These are phyloP conservation scores for Dendrolimus pini DNA, from an alignment of 2,888 invertebrate genomes.

Conservation along the genomic window DNA sequence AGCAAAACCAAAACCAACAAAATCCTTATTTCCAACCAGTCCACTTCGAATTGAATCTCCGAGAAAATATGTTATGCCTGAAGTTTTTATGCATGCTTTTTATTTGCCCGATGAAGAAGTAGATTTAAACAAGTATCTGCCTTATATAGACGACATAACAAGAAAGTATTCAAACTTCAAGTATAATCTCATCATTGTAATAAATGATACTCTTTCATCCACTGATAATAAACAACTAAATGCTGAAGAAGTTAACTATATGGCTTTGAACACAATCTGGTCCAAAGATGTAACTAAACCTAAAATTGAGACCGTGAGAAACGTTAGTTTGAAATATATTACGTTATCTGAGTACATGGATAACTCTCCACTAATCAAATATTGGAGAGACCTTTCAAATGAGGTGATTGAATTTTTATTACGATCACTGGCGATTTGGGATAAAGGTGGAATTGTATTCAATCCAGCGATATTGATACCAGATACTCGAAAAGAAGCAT, in stretches of 20 bases:
- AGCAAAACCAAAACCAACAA: constrained; percentile 20
- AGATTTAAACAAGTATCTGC: constrained; percentile 38
- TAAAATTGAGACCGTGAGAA: constrained; percentile 17
- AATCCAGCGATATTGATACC: constrained; percentile 50
- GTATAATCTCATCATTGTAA: constrained; percentile 44
- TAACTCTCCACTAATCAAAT: constrained; percentile 44
- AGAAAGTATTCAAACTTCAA: constrained; percentile 40
- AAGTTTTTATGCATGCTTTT: constrained; percentile 54
- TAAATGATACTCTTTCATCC: constrained; percentile 36
- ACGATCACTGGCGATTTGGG: constrained; percentile 55
- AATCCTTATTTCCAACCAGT: constrained; percentile 13
- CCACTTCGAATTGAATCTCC: constrained; percentile 4
- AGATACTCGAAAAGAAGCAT: constrained; percentile 31
- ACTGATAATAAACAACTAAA: constrained; percentile 21
- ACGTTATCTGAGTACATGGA: constrained; percentile 43
- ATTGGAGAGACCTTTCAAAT: constrained; percentile 43
- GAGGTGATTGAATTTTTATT: constrained; percentile 47
- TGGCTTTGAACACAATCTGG: constrained; percentile 51
- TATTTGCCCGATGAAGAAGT: constrained; percentile 30
- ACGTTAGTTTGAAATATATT: constrained; percentile 36
- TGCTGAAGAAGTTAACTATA: constrained; percentile 45
- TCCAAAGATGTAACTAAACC: constrained; percentile 19
- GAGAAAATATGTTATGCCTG: constrained; percentile 15
- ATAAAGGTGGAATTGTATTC: constrained; percentile 59
- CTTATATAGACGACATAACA: constrained; percentile 41